Base-by-base conservation (phyloP, 2,888 invertebrate genomes). In the Pelosia muscerda region DNA sequence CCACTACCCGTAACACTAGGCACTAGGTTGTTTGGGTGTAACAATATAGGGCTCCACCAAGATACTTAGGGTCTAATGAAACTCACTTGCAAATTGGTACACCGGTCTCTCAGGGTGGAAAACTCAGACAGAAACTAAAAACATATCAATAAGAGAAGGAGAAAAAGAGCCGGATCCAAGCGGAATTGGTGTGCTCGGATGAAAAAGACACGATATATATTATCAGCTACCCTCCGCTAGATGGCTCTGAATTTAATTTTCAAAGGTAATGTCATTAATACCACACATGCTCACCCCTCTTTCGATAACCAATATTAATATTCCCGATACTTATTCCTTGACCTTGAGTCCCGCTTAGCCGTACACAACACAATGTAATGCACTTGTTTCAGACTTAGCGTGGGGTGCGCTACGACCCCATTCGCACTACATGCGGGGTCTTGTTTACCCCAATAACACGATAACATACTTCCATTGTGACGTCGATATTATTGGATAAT, bases 391-490 rank as follows among this genome's bases (percentile, higher is more conserved):
- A 2, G 19, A 55, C 34, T 49, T 59, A 53, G 28, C 28, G 15
- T 49, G 58, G 65, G 65, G 65, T 59, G 65, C 59, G 49, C 19
- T 0, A 6, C 58, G 22, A 13, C 9, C 11, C 26, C 42, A 65
- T 69, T 70, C 62, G 42, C 57, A 25, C 54, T 34, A 34, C 56
- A 56, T 31, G 60, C 58, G 25, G 72, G 68, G 71, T 68, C 63
- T 23, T n/a, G 38, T 68, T 56, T 70, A 74, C 74, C 75, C 79
- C 77, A 70, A 69, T 82, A 82, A 81, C 84, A 84, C 75, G 81
- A 68, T 84, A 80, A 74, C 84, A 77, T 72, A 83, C 80, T 82
- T 80, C 70, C 73, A 75, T 63, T 64, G 66, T 65, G 65, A 64
- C 34, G 25, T 49, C 49, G 49, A 59, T 34, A 2, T n/a, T 56